Evolutionary conservation across 2,888 invertebrate genomes (phyloP).

Genomic region (Ditylenchus weischeri): DNA sequence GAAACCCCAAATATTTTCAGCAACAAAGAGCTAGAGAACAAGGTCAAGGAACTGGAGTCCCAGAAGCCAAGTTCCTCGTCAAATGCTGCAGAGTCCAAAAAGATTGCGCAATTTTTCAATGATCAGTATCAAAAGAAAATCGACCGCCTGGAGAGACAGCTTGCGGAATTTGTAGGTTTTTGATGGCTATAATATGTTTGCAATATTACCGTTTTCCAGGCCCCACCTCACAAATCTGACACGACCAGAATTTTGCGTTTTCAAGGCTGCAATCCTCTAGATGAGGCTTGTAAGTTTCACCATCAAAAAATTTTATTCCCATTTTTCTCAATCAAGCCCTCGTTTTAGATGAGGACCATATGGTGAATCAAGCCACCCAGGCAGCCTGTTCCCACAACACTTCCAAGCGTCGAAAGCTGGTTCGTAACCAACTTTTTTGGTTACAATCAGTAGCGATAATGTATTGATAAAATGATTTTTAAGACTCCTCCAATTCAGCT

Average conservation of each 20-base stretch:
- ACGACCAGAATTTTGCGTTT: conserved; percentile 26
- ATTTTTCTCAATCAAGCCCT: background rate
- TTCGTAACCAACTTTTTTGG: background rate
- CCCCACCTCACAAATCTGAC: conserved; percentile 3
- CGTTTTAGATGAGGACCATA: conserved; percentile 14
- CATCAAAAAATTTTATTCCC: no score
- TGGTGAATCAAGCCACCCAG: conserved; percentile 21
- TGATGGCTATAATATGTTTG: background rate
- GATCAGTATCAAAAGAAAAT: conserved; percentile 20
- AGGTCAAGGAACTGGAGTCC: conserved; percentile 11
- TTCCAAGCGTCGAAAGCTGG: conserved; percentile 23
- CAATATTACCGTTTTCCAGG: background rate
- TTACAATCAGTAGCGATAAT: conserved; percentile 9
- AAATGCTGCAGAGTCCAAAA: conserved; percentile 13
- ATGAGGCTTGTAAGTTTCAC: conserved; percentile 19
- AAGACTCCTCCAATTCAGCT: conserved; percentile 14
- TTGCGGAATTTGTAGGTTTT: conserved; percentile 18
- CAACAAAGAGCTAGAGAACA: conserved; percentile 14
- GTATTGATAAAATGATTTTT: no score
- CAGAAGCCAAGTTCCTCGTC: conserved; percentile 13
- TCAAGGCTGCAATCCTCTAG: conserved; percentile 20
- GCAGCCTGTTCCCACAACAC: conserved; percentile 12
- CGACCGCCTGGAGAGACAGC: conserved; percentile 15
- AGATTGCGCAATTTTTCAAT: conserved; percentile 25
- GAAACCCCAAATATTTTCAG: background rate